phyloP scores from a whole-genome alignment of 2,888 invertebrate genomes.

The Stenodera caucasica region DNA sequence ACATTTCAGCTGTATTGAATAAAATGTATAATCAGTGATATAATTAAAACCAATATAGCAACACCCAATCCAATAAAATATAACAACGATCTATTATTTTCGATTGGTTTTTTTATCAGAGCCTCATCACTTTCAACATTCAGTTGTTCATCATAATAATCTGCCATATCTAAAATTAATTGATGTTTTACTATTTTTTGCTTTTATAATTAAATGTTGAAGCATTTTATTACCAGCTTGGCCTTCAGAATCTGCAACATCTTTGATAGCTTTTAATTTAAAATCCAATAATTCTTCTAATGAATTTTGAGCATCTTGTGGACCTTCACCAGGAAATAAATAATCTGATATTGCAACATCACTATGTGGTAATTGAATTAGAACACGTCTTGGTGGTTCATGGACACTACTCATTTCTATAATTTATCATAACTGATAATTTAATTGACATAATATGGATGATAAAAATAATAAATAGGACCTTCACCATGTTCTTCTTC shows the following conservation, averaged over 20 bases:
- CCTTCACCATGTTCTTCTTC: slow-evolving; percentile 79
- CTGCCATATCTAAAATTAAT: slow-evolving; percentile 34
- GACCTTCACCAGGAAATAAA: slow-evolving; percentile 87
- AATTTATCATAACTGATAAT: slow-evolving; percentile 32
- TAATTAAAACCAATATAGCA: slow-evolving; percentile 64
- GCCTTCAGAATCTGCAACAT: slow-evolving; percentile 71
- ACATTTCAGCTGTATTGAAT: slow-evolving; percentile 28
- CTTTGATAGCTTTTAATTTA: slow-evolving; percentile 64
- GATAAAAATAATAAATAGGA: slow-evolving; percentile 36
- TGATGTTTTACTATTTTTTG: background rate
- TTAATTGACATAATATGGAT: no score
- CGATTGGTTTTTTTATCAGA: slow-evolving; percentile 57
- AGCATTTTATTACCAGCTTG: slow-evolving; percentile 65
- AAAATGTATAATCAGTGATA: slow-evolving; percentile 66
- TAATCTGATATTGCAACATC: slow-evolving; percentile 82
- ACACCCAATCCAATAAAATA: slow-evolving; percentile 64
- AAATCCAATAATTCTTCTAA: slow-evolving; percentile 82
- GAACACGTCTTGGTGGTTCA: slow-evolving; percentile 85
- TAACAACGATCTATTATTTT: slow-evolving; percentile 64
- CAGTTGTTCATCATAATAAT: slow-evolving; percentile 48
- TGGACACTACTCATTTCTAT: slow-evolving; percentile 78
- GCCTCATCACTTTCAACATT: slow-evolving; percentile 58
- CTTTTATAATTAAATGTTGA: background rate
- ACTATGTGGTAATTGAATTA: slow-evolving; percentile 69
- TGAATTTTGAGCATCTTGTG: slow-evolving; percentile 77